Base-by-base conservation (phyloP, 1,140 invertebrate genomes). In the Proales similis region DNA sequence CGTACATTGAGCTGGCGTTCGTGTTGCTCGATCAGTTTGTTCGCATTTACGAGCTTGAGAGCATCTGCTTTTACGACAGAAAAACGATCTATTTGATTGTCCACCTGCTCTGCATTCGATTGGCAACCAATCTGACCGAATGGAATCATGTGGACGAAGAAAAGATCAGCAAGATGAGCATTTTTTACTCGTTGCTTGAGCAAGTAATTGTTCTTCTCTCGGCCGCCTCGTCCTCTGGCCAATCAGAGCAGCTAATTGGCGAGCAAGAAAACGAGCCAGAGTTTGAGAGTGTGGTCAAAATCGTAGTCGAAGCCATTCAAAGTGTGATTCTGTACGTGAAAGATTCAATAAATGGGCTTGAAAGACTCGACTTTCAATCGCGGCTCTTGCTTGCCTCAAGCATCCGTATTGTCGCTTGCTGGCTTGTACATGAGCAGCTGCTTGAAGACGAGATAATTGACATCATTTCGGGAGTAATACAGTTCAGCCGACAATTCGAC, bases 41-140 rank as follows among this genome's bases (percentile, higher is more conserved):
- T 6, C 17, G 6, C 9, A 2, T 57, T 22, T 57, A 57, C 12
- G 51, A 57, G n/a, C 45, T 57, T 57, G 51, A 57, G 32, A n/a
- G 26, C 14, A n/a, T 57, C 11, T 57, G 45, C 20, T 42, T 57
- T 36, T 42, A 57, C 27, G 36, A 57, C 22, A 6, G 51, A 24
- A 57, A 36, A 9, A 42, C 45, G 39, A 42, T 57, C 20, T 57
- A 57, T n/a, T 29, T 57, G n/a, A 27, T 57, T 29, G 45, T 57
- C 22, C 51, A 57, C 45, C 32, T 57, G n/a, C 12, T 57, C 14
- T 57, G 51, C 12, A 57, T 57, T 7, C 51, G 45, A 24, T 17
- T 57, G 30, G 29, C 33, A 2, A 19, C 45, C 1, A 57, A 26
- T 42, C 45, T 57, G 22, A 42, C 9, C 45, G 19, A 36, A 36